Conservation (phyloP, 2,888 invertebrate genomes). For the Dryadula phaetusa region DNA sequence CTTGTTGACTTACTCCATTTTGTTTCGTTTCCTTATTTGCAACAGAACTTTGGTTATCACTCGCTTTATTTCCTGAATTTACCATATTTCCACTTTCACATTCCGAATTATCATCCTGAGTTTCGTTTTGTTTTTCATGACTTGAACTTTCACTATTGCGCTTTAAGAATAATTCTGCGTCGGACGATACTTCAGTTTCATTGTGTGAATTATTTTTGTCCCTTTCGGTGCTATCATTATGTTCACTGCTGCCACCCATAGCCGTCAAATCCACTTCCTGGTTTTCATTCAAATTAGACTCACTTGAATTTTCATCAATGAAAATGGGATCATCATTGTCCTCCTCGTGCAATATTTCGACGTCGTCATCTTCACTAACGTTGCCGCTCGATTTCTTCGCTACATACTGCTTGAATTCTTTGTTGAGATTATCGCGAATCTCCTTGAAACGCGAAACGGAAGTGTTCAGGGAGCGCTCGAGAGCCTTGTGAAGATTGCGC, state of each 20-base stretch:
- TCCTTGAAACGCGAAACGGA: constrained; percentile 82
- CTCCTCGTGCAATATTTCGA: constrained; percentile 69
- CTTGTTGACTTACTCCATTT: constrained; percentile 31
- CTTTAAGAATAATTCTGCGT: constrained; percentile 26
- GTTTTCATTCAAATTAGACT: constrained; percentile 63
- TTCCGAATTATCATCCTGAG: constrained; percentile 10
- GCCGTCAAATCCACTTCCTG: constrained; percentile 73
- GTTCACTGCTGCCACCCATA: constrained; percentile 71
- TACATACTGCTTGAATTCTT: constrained; percentile 81
- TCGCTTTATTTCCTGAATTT: constrained; percentile 11
- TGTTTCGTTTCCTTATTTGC: constrained; percentile 29
- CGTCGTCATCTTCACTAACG: constrained; percentile 73
- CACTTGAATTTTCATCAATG: constrained; percentile 80
- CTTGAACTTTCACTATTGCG: background rate
- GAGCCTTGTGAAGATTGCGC: constrained; percentile 78
- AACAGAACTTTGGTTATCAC: constrained; percentile 22
- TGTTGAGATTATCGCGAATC: constrained; percentile 81
- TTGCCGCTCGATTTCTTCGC: constrained; percentile 60
- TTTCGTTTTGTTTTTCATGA: constrained; percentile 18
- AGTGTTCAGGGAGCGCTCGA: constrained; percentile 82
- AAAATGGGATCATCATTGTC: constrained; percentile 78
- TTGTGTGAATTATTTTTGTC: constrained; percentile 36
- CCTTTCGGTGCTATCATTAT: constrained; percentile 76
- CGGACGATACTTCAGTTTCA: constrained; percentile 23
- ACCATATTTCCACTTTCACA: background rate